Evolutionary conservation across 2,797 vertebrate genomes (phyloP), one percentile per base, ranked within the genome.

Genomic region (Pangasius macronema): DNA sequence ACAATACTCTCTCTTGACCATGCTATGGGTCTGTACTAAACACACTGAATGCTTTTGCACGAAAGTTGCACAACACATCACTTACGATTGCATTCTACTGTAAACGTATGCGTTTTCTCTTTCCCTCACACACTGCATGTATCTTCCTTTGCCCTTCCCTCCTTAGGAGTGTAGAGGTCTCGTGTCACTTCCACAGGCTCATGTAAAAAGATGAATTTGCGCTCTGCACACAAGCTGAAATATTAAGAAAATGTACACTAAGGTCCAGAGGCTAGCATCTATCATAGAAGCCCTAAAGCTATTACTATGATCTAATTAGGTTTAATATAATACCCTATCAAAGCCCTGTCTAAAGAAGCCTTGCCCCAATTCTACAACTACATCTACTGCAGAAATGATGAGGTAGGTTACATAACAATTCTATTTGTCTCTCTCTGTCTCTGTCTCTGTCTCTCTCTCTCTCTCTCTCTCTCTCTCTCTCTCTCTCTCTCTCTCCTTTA

Each of bases 261-360:
- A 93, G 94, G 94, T 94, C 94, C 91, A 93, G 90, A 94, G 94
- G 94, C 94, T 93, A 91, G 94, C 95, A 96, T 95, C 95, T 95
- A 95, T 96, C 95, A 95, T 94, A 93, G 90, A 93, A 95, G 95
- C 94, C 95, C 94, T 95, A 94, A 96, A 96, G 95, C 95, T 96
- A 96, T 96, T 96, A 96, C 94, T 93, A 94, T 95, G 95, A 95
- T 96, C 95, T 95, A 95, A 96, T 96, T 96, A 96, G 95, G 92
- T 95, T 95, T 94, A 96, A 95, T 95, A 95, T 95, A 94, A 95
- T 95, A 95, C 95, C 95, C 93, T 95, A 95, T 95, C 95, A 94
- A 91, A 94, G 94, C 94, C 94, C 92, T 94, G 94, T 95, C 94
- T 95, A 94, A 95, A 94, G 94, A 94, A 93, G 92, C 93, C 93